Conservation (phyloP, 2,888 invertebrate species). For the Pachymerium ferrugineum region DNA sequence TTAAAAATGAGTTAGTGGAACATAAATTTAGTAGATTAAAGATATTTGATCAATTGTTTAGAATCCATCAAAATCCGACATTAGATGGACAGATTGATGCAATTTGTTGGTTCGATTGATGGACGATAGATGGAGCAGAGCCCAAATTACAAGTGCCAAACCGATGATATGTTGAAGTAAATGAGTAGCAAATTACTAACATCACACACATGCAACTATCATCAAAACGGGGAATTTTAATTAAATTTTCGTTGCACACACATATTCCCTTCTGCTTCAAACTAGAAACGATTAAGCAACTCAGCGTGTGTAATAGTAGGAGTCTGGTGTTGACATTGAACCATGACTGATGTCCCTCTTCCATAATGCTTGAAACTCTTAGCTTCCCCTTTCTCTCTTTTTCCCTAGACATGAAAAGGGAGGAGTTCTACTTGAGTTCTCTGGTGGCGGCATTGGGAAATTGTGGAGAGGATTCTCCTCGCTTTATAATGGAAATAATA, state of each 20-base stretch:
- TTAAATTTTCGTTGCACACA: conserved; percentile 1
- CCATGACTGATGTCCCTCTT: conserved; percentile 10
- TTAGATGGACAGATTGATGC: conserved; percentile 5
- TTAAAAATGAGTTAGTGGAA: background rate
- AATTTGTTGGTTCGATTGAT: conserved; percentile 10
- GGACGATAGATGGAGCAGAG: background rate
- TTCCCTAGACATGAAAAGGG: background rate
- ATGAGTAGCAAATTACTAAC: conserved; percentile 18
- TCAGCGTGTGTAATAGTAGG: conserved; percentile 11
- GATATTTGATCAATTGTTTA: background rate
- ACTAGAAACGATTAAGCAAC: background rate
- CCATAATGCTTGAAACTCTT: background rate
- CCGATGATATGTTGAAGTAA: conserved; percentile 14
- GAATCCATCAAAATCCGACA: conserved; percentile 1
- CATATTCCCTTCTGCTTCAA: background rate
- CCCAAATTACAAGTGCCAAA: conserved; percentile 6
- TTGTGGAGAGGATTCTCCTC: conserved; percentile 13
- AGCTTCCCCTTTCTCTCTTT: background rate
- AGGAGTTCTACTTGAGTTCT: background rate
- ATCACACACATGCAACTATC: conserved; percentile 12
- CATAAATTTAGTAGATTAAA: background rate
- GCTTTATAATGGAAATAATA: conserved; percentile 18
- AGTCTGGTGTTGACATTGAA: conserved; percentile 21
- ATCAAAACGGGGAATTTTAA: conserved; percentile 18
- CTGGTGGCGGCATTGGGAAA: background rate